Percentiles rank a stretch among this genome's conserved stretches.
These are phyloP conservation scores for Antechinus stuartii DNA, from an alignment of 2,113 vertebrate species.

Conservation along the genomic window DNA sequence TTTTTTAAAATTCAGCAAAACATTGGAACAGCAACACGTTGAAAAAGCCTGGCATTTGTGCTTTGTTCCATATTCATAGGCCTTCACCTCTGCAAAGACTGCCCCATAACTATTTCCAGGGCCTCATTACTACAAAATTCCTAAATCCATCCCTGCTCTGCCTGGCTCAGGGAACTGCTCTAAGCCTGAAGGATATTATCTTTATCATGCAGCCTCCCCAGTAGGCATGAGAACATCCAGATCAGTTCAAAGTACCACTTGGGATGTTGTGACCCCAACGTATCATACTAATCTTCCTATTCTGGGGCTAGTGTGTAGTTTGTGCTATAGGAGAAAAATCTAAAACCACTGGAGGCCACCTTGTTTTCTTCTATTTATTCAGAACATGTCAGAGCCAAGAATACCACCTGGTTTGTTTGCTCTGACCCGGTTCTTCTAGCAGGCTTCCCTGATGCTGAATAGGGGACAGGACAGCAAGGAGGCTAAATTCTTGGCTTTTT, in stretches of 20 bases:
- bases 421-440: neutral
- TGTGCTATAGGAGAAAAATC: neutral
- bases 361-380: neutral
- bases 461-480: neutral
- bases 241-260: neutral
- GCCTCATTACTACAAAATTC: neutral
- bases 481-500: neutral
- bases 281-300: neutral
- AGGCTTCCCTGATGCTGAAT: neutral
- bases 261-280: neutral
- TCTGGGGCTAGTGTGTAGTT: neutral
- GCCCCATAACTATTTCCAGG: neutral
- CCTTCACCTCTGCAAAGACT: neutral
- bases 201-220: rapidly evolving
- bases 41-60: neutral
- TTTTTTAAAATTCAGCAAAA: neutral
- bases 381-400: neutral
- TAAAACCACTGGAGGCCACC: neutral
- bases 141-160: rapidly evolving
- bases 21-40: neutral
- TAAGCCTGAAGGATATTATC: rapidly evolving
- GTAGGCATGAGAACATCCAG: no score
- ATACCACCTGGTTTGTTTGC: neutral
- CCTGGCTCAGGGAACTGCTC: no score
- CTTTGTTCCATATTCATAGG: neutral